Conservation (phyloP, 35 echinoderm and acorn worm species). For the Patiria miniata region DNA sequence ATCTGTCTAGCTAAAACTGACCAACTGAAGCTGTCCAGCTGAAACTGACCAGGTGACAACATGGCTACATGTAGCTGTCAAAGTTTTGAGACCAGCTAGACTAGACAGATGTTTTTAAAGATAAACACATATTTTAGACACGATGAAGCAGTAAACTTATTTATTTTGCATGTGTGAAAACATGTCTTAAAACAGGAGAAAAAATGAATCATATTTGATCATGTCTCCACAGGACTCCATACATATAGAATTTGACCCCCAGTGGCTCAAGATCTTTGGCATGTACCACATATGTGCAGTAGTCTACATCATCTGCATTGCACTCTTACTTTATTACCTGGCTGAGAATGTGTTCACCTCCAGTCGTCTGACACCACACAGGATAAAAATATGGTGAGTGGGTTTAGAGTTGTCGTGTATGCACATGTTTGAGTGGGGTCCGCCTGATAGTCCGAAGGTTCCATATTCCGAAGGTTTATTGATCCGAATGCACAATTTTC, state of each 20-base stretch:
- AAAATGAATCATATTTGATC: not conserved
- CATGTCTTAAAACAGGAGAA: not conserved
- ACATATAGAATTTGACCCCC: constrained; percentile 43
- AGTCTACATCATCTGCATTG: constrained; percentile 58
- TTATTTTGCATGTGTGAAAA: not conserved
- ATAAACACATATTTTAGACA: too few relatives aligned
- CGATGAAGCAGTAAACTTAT: not conserved
- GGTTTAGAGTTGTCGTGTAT: too few relatives aligned
- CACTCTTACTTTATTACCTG: constrained; percentile 61
- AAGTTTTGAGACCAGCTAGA: too few relatives aligned
- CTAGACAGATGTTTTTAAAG: too few relatives aligned
- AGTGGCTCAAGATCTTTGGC: constrained; percentile 37
- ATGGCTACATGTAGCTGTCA: too few relatives aligned
- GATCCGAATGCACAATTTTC: too few relatives aligned
- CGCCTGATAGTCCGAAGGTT: too few relatives aligned
- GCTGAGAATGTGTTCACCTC: constrained; percentile 68
- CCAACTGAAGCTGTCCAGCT: too few relatives aligned
- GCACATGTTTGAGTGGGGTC: too few relatives aligned
- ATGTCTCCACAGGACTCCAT: constrained; percentile 49
- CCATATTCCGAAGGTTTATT: too few relatives aligned
- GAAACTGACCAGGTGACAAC: too few relatives aligned
- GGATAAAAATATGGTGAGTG: constrained; percentile 82
- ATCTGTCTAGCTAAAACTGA: too few relatives aligned
- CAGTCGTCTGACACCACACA: constrained; percentile 65
- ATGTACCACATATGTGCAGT: constrained; percentile 35